These are phyloP conservation scores for Caloenas nicobarica DNA, from an alignment of 2,113 vertebrate species.

Conservation along the genomic window DNA sequence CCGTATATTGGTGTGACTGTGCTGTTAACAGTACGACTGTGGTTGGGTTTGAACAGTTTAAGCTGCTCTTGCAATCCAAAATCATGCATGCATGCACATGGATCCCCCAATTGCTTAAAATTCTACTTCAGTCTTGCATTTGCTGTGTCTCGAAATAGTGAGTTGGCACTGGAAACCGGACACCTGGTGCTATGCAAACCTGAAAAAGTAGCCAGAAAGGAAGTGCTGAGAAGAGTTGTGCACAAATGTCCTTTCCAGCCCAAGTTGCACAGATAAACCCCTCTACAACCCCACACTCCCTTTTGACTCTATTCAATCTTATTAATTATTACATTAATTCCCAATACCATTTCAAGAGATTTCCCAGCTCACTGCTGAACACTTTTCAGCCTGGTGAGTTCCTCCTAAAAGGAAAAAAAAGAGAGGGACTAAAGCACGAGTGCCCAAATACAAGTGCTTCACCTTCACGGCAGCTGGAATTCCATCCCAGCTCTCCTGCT, in stretches of 20 bases:
- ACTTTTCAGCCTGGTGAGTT: neutral
- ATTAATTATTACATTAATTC: neutral
- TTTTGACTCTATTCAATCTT: neutral
- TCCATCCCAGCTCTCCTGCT: neutral
- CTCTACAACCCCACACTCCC: neutral
- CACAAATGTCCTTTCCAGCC: neutral
- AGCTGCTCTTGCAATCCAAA: neutral
- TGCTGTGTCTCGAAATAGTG: neutral
- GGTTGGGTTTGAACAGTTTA: neutral
- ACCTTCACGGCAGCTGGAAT: neutral
- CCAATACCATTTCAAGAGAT: neutral
- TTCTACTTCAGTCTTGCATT: neutral
- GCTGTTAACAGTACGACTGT: neutral
- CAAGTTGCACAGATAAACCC: accelerated
- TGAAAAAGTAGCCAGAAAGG: neutral
- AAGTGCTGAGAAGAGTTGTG: neutral
- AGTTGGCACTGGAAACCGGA: neutral
- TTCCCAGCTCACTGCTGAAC: neutral
- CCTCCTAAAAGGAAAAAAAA: neutral
- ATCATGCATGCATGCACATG: neutral
- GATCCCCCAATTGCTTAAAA: neutral
- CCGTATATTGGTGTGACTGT: accelerated
- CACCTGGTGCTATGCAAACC: neutral
- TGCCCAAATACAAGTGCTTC: neutral
- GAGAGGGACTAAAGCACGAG: neutral